Evolutionary conservation across 2,797 vertebrate species (phyloP), one percentile per base, ranked within the genome.

Genomic region (Lagocephalus sceleratus): DNA sequence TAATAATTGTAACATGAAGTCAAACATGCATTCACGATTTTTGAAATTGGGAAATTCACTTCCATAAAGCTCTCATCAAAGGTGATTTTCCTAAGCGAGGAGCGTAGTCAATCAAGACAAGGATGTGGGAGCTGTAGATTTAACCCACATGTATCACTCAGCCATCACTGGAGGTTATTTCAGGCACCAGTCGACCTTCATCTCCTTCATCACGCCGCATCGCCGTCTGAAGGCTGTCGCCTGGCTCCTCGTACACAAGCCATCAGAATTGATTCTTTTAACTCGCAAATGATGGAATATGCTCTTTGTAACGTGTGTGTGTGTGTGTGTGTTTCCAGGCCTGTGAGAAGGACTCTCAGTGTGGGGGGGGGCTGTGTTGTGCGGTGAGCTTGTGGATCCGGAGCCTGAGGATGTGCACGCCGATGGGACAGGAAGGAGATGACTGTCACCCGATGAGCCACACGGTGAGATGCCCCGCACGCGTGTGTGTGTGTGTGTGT

Each of bases 381-480:
- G 95, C 97, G 0, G 88, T 97, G 17, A 98, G 94, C 73, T 86
- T 98, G 83, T 99, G 97, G 96, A 93, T 98, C 64, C 91, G 89
- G 66, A 94, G 90, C 82, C 88, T 98, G 60, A 88, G 93, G 10
- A 94, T 98, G 86, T 99, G 97, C 71, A 91, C 92, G 0, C 92
- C 94, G 0, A 91, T 96, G 93, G 94, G 96, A 15, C 87, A 78
- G 50, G 60, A 94, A 66, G 94, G 92, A 63, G 94, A 98, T 4
- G 88, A 91, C n/a, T 99, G 97, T 72, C 96, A 98, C 74, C 94
- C 94, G 0, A 47, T 95, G 89, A 96, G 94, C 54, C 94, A 95
- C 79, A 91, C 94, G 83, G 97, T 98, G 75, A 92, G 73, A 38
- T 3, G 1, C 2, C 16, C 19, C 5, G n/a, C 23, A 5, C 7